Base-by-base conservation (phyloP, 2,888 invertebrate genomes). In the Cephus rjabovi region DNA sequence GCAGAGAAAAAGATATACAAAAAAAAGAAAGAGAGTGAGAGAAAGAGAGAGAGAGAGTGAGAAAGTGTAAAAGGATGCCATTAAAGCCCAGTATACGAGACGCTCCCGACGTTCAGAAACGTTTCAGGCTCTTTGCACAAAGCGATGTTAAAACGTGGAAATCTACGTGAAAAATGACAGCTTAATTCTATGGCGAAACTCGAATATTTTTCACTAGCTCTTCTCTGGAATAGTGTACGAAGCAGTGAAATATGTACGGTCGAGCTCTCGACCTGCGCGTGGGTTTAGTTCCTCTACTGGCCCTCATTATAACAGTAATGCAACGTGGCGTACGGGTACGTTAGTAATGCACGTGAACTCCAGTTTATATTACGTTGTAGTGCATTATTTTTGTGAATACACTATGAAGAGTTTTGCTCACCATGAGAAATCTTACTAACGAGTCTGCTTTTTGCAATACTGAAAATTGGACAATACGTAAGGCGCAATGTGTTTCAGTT, bases 241-340 rank as follows among this genome's bases (percentile, higher is more conserved):
- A 74, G 73, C 79, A 74, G 76, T 34, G 79, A 76, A 79, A 79
- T 74, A 76, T 79, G 76, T 74, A 74, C 37, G 23, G 37, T 35
- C 31, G 76, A 34, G 69, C 33, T 31, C 31, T 73, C 31, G 12
- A n/a, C 31, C 56, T 23, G 69, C 69, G 74, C 69, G 70, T 12
- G 37, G 35, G 35, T 30, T 34, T 35, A 74, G 34, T 74, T 74
- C 35, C 76, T 76, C 76, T 69, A 76, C 79, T 74, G 79, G 74
- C 76, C 79, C 79, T 79, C 79, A 76, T 79, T 79, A 79, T 79
- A 74, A 73, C 79, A 74, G 79, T 79, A 79, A 79, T 79, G 76
- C 79, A 73, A 79, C 76, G 74, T 76, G 76, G 69, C 73, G 34
- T 73, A 69, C 68, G 75, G 75, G 75, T 76, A 23, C 56, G 56